Percentiles rank a stretch among this genome's conserved stretches.
These are phyloP conservation scores for Eulemur albifrons DNA, from an alignment of 2,797 vertebrate species.

Conservation along the genomic window DNA sequence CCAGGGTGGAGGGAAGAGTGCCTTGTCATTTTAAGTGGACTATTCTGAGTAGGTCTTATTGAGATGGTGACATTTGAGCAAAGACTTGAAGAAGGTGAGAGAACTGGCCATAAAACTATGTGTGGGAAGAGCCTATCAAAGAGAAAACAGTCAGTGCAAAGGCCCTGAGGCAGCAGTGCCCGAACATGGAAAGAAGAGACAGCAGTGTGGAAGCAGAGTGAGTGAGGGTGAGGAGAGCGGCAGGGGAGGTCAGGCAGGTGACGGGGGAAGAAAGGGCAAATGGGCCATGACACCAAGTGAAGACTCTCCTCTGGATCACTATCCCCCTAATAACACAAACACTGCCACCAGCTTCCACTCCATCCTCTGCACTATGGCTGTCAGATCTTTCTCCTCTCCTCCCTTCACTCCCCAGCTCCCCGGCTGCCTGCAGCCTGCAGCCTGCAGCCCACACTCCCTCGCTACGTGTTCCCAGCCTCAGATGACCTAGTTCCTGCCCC, in stretches of 20 bases:
- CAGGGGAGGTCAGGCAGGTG: not conserved
- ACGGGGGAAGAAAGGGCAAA: not conserved
- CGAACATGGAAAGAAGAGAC: not conserved
- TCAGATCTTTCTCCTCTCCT: not conserved
- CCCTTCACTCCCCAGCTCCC: not conserved
- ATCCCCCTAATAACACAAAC: not conserved
- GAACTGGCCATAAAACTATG: not conserved
- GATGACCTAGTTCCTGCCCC: not conserved
- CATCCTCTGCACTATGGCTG: not conserved
- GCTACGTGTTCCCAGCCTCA: too few species aligned
- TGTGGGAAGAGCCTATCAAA: not conserved
- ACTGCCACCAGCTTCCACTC: not conserved
- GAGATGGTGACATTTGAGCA: not conserved
- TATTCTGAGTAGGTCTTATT: not conserved
- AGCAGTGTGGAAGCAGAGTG: not conserved
- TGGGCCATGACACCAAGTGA: not conserved
- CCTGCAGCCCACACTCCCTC: not conserved
- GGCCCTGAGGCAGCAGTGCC: not conserved
- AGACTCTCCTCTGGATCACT: not conserved
- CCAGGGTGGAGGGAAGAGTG: not conserved
- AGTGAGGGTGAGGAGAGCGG: accelerated
- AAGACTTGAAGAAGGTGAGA: not conserved
- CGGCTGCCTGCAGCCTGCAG: not conserved
- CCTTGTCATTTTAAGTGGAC: not conserved
- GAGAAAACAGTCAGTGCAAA: not conserved